Conservation (phyloP, 1,140 invertebrate genomes). For the Brachionus asplanchnoidis region DNA sequence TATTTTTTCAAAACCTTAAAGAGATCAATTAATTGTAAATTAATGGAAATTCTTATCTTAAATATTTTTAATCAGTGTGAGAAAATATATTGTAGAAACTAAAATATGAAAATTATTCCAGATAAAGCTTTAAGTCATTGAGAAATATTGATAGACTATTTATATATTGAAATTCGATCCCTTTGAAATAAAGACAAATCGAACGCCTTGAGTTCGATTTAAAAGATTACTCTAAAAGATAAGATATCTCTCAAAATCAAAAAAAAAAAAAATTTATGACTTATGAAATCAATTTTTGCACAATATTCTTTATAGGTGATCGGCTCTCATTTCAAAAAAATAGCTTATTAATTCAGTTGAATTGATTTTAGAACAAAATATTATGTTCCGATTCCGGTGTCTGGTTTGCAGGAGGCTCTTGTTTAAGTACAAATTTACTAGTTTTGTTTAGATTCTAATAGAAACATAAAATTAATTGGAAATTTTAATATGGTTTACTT, state of each 20-base stretch:
- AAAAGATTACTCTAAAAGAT: background rate
- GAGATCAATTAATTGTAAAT: background rate
- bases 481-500: slow-evolving; percentile 5
- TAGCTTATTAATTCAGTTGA: background rate
- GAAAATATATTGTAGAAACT: background rate
- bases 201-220: background rate
- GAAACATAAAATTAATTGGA: background rate
- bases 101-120: background rate
- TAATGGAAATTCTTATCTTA: background rate
- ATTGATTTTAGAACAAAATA: background rate
- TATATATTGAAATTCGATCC: background rate
- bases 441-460: background rate
- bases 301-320: background rate
- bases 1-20: background rate
- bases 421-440: background rate
- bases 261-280: no score
- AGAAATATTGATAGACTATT: background rate
- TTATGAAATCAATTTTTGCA: background rate
- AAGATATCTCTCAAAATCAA: background rate
- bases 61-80: background rate
- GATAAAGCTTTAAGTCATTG: background rate
- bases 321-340: background rate
- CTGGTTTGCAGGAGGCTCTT: background rate
- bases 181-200: background rate
- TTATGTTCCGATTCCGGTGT: background rate